These are phyloP conservation scores for Drosophila emarginata DNA, from an alignment of 2,888 invertebrate genomes.

Conservation along the genomic window DNA sequence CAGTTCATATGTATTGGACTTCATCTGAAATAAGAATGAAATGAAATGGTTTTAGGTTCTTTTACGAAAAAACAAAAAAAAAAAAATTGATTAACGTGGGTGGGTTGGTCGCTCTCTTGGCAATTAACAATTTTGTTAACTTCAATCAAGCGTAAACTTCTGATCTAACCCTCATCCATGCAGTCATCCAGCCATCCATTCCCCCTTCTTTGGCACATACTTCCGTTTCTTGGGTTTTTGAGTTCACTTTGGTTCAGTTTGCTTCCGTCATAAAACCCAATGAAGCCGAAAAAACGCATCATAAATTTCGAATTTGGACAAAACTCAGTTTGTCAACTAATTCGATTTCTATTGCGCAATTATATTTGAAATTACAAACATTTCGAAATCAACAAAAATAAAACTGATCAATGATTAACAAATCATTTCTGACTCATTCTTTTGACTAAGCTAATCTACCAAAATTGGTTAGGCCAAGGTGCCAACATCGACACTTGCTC, in stretches of 20 bases:
- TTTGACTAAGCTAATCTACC: constrained; percentile 44
- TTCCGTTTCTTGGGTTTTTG: constrained; percentile 63
- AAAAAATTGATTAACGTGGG: constrained; percentile 25
- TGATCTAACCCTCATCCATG: constrained; percentile 40
- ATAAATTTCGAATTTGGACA: constrained; percentile 47
- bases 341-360: constrained; percentile 48
- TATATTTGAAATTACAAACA: constrained; percentile 16
- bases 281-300: constrained; percentile 73
- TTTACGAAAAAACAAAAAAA: constrained; percentile 1
- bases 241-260: constrained; percentile 47
- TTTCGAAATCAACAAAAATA: neutral
- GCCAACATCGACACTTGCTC: constrained; percentile 42
- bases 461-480: constrained; percentile 57
- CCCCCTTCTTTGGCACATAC: constrained; percentile 41
- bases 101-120: constrained; percentile 55
- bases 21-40: constrained; percentile 56
- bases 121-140: constrained; percentile 70
- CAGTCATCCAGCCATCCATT: constrained; percentile 19
- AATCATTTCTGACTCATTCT: constrained; percentile 1
- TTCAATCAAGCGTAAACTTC: constrained; percentile 53
- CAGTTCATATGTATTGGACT: constrained; percentile 69
- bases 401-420: neutral
- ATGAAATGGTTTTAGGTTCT: constrained; percentile 31
- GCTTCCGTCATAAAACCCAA: constrained; percentile 60
- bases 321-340: constrained; percentile 22